phyloP scores from a whole-genome alignment of 1,140 invertebrate genomes.

The Diplogasteroides magnus region DNA sequence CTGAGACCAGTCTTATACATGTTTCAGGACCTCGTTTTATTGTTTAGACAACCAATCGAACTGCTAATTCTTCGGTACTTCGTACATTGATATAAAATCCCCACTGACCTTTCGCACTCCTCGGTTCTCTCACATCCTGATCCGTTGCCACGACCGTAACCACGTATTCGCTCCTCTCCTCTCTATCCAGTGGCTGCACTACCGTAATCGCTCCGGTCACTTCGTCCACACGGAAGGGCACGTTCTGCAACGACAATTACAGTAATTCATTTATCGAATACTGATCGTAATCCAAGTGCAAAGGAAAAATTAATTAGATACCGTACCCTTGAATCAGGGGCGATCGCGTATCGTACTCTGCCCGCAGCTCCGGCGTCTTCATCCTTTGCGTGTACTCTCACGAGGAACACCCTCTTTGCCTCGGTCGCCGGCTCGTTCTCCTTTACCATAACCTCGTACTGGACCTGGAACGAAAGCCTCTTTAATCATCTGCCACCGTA shows the following conservation, averaged over 20 bases:
- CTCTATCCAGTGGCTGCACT: conserved; percentile 68
- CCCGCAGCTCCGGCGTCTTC: not conserved
- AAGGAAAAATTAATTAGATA: not conserved
- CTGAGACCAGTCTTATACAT: too few relatives aligned
- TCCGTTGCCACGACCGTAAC: conserved; percentile 16
- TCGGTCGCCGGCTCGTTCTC: conserved; percentile 83
- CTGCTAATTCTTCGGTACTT: too few relatives aligned
- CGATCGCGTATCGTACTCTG: conserved; percentile 1
- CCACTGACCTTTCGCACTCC: conserved; percentile 49
- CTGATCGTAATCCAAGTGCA: too few relatives aligned
- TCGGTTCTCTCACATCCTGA: conserved; percentile 10
- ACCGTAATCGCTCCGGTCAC: conserved; percentile 22
- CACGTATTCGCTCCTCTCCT: conserved; percentile 64
- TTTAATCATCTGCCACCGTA: not conserved
- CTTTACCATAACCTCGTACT: conserved; percentile 76
- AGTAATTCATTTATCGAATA: not conserved
- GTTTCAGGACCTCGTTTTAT: too few relatives aligned
- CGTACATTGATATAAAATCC: too few relatives aligned
- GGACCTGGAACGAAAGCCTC: conserved; percentile 58
- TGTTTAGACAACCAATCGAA: too few relatives aligned
- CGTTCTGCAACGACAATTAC: not conserved
- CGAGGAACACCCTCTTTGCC: conserved; percentile 59
- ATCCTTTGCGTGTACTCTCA: conserved; percentile 23
- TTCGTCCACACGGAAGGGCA: conserved; percentile 12
- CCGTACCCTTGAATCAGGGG: not conserved